Percentiles rank a stretch among this genome's conserved stretches.
Evolutionary conservation across 2,888 invertebrate genomes (phyloP).

Genomic region (Cylloceria caligata): DNA sequence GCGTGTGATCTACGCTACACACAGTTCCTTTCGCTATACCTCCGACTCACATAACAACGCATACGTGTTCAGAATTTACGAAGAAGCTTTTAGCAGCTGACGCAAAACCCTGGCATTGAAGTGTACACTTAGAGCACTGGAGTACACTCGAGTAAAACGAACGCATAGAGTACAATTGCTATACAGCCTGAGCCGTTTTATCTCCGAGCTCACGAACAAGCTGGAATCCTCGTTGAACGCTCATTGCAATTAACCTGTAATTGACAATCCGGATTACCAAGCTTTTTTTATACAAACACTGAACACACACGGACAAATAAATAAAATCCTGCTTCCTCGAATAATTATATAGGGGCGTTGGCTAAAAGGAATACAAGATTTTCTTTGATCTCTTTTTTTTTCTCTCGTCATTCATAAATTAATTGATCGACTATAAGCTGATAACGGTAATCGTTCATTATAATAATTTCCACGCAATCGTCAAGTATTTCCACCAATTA

Average conservation of each 20-base stretch:
- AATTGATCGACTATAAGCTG: neutral
- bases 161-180: slow-evolving; percentile 8
- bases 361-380: neutral
- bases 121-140: slow-evolving; percentile 17
- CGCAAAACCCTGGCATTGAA: slow-evolving; percentile 37
- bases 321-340: slow-evolving; percentile 17
- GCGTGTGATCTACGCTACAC: neutral
- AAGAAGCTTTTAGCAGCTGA: slow-evolving; percentile 56
- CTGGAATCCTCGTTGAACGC: slow-evolving; percentile 45
- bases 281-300: neutral
- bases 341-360: slow-evolving; percentile 6
- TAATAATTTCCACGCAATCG: neutral
- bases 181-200: slow-evolving; percentile 20
- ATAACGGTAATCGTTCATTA: neutral
- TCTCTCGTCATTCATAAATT: neutral
- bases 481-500: neutral
- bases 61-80: slow-evolving; percentile 57
- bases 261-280: slow-evolving; percentile 57
- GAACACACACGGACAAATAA: neutral
- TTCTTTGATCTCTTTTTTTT: neutral
- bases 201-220: slow-evolving; percentile 17
- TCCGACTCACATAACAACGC: neutral
- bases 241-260: slow-evolving; percentile 55
- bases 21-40: neutral
- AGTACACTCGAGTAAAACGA: slow-evolving; percentile 33